Evolutionary conservation across 2,113 vertebrate genomes (phyloP).

Genomic region (Microtus pennsylvanicus): DNA sequence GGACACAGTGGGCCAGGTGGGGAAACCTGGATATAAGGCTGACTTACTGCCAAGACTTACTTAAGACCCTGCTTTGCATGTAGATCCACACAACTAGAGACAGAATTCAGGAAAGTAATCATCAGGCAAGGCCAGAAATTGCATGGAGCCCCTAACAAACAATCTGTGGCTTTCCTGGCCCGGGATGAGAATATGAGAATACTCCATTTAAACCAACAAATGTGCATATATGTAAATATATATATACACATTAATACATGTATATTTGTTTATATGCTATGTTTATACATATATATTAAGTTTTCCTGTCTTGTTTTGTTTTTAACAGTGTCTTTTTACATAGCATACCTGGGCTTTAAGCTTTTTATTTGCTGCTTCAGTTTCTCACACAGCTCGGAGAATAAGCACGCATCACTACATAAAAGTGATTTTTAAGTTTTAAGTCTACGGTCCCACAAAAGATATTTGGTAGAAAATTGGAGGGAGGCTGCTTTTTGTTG

Average conservation of each 20-base stretch:
- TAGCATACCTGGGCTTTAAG: neutral
- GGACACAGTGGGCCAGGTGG: neutral
- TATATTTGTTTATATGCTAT: neutral
- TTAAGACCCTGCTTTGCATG: neutral
- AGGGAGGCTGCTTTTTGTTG: neutral
- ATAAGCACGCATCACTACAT: neutral
- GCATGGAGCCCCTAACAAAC: neutral
- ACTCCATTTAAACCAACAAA: neutral
- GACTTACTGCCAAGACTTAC: neutral
- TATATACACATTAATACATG: too few relatives aligned
- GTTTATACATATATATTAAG: neutral
- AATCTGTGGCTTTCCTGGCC: neutral
- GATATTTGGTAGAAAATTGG: neutral
- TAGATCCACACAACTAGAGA: neutral
- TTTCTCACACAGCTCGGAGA: neutral
- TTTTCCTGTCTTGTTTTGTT: too few relatives aligned
- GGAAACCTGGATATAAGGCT: neutral
- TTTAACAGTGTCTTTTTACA: neutral
- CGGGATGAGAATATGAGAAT: neutral
- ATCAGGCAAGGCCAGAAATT: accelerated
- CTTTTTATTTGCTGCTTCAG: neutral
- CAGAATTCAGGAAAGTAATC: neutral
- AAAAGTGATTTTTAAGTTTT: neutral
- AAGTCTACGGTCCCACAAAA: neutral
- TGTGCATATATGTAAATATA: neutral